Conservation (phyloP, 2,888 invertebrate genomes). For the Brassicogethes aeneus region DNA sequence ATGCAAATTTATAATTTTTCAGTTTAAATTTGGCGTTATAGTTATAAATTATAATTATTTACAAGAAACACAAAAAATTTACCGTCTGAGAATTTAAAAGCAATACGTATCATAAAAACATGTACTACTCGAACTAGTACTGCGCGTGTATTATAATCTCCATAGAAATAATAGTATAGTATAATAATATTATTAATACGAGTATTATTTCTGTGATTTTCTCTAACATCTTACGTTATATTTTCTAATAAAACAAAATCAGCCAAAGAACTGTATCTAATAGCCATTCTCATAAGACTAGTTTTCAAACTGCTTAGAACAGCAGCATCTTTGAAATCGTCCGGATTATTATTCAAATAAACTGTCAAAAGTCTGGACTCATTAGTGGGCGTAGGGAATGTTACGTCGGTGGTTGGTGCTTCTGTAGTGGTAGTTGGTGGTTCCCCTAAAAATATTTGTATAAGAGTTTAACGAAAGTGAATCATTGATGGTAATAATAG, state of each 20-base stretch:
- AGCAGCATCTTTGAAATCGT: neutral
- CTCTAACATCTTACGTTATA: neutral
- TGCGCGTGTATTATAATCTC: too few relatives aligned
- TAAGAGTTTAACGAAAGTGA: too few relatives aligned
- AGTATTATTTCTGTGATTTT: neutral
- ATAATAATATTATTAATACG: neutral
- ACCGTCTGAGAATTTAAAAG: too few relatives aligned
- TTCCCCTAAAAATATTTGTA: conserved; percentile 1
- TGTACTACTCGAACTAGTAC: too few relatives aligned
- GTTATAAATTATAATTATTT: too few relatives aligned
- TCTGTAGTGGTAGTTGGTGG: neutral
- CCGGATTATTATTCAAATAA: neutral
- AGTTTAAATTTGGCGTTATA: too few relatives aligned
- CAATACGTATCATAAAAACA: too few relatives aligned
- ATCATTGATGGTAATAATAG: too few relatives aligned
- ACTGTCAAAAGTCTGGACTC: neutral
- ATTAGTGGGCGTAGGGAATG: neutral
- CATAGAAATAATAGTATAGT: too few relatives aligned
- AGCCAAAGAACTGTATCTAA: neutral
- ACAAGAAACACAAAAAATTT: too few relatives aligned
- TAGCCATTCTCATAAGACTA: neutral
- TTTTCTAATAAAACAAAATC: neutral
- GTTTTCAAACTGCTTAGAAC: neutral
- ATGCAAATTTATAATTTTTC: too few relatives aligned
- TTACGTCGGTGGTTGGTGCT: neutral